Conservation (phyloP, 2,113 vertebrate genomes). For the Etia nguti region DNA sequence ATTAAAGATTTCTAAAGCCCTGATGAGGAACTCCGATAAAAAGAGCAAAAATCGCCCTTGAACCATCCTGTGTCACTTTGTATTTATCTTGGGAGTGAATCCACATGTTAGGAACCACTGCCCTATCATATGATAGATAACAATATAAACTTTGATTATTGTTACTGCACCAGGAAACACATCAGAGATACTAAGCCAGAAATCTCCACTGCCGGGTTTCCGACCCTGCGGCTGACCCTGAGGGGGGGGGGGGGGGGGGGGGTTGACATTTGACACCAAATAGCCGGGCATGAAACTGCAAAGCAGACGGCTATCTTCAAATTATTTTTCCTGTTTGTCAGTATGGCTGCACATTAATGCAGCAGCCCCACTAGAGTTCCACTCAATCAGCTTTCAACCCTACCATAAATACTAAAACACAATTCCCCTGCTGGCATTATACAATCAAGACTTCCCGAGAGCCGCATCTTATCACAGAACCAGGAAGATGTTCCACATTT, state of each 20-base stretch:
- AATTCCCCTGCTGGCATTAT: neutral
- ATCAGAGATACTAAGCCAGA: neutral
- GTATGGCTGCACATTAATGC: neutral
- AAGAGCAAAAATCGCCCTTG: neutral
- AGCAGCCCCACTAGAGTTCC: neutral
- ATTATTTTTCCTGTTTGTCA: neutral
- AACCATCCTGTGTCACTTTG: neutral
- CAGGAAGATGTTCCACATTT: neutral
- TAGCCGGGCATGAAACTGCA: neutral
- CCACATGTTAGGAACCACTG: neutral
- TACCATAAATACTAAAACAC: neutral
- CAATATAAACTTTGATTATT: neutral
- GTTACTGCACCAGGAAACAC: neutral
- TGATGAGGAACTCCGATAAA: neutral
- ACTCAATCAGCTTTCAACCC: neutral
- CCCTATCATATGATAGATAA: neutral
- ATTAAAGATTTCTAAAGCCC: neutral
- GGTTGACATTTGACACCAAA: conserved; percentile 5
- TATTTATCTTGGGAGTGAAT: neutral
- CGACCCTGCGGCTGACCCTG: neutral
- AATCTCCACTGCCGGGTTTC: neutral
- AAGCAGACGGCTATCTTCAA: neutral
- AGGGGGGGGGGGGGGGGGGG: neutral
- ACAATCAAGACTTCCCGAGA: neutral
- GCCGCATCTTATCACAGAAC: neutral